Evolutionary conservation across 1,140 invertebrate species (phyloP).

Genomic region (Belonocnema kinseyi): DNA sequence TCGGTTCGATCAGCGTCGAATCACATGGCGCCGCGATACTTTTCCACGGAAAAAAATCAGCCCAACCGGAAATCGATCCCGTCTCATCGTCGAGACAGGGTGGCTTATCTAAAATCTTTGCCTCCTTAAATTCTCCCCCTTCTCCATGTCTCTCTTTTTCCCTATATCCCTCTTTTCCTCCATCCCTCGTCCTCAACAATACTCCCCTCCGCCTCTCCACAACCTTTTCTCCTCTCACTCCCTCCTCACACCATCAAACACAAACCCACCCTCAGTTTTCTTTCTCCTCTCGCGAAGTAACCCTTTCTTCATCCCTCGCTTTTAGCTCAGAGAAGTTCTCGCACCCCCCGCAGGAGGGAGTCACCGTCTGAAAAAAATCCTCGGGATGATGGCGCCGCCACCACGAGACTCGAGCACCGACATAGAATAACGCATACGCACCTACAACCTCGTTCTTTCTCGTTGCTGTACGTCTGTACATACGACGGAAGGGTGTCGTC

Average conservation of each 20-base stretch:
- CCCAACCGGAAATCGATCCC: constrained; percentile 49
- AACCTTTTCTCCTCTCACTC: not conserved
- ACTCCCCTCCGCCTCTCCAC: not conserved
- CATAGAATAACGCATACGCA: not conserved
- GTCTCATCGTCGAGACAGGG: constrained; percentile 40
- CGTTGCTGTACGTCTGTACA: constrained; percentile 28
- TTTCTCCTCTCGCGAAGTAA: not conserved
- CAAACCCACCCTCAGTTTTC: not conserved
- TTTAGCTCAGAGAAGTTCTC: not conserved
- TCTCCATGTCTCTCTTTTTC: not conserved
- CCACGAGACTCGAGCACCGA: constrained; percentile 27
- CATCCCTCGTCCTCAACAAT: not conserved
- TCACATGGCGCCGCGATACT: constrained; percentile 12
- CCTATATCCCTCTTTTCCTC: constrained; percentile 23
- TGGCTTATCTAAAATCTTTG: constrained; percentile 43
- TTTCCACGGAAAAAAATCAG: constrained; percentile 34
- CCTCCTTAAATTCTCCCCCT: constrained; percentile 41
- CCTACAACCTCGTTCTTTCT: constrained; percentile 48
- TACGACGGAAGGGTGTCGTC: constrained; percentile 54
- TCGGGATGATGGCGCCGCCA: constrained; percentile 61
- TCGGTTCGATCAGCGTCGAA: not conserved
- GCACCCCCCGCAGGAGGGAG: constrained; percentile 49
- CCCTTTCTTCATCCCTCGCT: not conserved
- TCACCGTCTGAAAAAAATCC: constrained; percentile 58
- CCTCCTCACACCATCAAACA: not conserved